phyloP scores from a whole-genome alignment of 2,888 invertebrate species.

The Balanococcus diminutus region DNA sequence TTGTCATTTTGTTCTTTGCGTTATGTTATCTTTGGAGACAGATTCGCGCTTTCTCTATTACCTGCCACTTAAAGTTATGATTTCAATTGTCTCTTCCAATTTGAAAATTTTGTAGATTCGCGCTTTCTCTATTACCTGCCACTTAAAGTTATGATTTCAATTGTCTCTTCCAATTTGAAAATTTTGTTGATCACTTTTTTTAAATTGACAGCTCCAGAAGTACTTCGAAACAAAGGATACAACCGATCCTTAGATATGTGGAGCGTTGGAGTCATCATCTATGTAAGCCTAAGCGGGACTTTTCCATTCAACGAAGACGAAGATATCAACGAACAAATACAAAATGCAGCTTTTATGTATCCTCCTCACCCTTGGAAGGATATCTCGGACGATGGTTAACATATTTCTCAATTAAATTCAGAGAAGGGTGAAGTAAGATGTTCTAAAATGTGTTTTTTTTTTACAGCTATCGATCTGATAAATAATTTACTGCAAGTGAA shows the following conservation, averaged over 20 bases:
- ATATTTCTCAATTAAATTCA: conserved; percentile 60
- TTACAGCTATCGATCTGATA: conserved; percentile 94
- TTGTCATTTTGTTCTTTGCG: no score
- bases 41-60: no score
- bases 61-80: no score
- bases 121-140: no score
- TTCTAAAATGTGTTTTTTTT: no score
- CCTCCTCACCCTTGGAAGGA: conserved; percentile 97
- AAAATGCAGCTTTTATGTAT: conserved; percentile 99
- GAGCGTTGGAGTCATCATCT: conserved; percentile 99
- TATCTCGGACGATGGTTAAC: conserved; percentile 84
- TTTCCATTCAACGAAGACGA: conserved; percentile 99
- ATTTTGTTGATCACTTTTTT: no score
- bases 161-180: no score
- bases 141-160: no score
- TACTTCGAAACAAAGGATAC: conserved; percentile 96
- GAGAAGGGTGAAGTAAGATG: no score
- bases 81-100: no score
- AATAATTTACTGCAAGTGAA: conserved; percentile 97
- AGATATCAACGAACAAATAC: conserved; percentile 99
- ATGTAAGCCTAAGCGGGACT: conserved; percentile 97
- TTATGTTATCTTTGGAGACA: no score
- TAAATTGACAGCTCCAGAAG: conserved; percentile 85
- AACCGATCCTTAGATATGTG: conserved; percentile 99
- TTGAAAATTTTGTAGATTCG: no score